These are phyloP conservation scores for Eupithecia pulchellata DNA, from an alignment of 2,888 invertebrate species.

Conservation along the genomic window DNA sequence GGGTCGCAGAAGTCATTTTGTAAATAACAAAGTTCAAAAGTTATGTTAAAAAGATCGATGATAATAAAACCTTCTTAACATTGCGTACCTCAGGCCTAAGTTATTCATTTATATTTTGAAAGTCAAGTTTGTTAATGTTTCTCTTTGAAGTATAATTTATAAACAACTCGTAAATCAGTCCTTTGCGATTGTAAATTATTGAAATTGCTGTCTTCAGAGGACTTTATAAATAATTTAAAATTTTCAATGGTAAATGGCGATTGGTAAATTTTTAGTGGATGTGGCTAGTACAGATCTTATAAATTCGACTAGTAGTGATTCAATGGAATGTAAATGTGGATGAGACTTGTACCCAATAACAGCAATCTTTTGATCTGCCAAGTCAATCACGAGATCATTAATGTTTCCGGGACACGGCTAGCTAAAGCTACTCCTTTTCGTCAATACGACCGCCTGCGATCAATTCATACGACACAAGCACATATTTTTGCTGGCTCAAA, in stretches of 20 bases:
- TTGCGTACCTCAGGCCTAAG: neutral
- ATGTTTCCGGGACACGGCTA: neutral
- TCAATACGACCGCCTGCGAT: neutral
- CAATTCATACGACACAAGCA: neutral
- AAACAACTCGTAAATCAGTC: slow-evolving; percentile 14
- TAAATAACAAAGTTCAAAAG: neutral
- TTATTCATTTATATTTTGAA: slow-evolving; percentile 13
- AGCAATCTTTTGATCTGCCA: neutral
- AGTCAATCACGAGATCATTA: neutral
- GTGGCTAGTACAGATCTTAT: neutral
- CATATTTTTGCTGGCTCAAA: neutral
- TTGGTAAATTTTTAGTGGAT: neutral
- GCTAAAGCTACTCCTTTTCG: neutral
- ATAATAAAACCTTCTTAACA: neutral
- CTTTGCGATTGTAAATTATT: slow-evolving; percentile 13
- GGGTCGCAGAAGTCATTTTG: neutral
- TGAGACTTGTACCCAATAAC: neutral
- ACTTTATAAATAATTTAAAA: slow-evolving; percentile 13
- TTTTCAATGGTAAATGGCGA: neutral
- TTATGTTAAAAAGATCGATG: neutral
- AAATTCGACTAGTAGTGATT: neutral
- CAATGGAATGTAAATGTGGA: neutral
- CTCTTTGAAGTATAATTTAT: slow-evolving; percentile 15
- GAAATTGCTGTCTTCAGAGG: slow-evolving; percentile 12
- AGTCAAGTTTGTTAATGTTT: slow-evolving; percentile 13